Base-by-base conservation (phyloP, 2,888 invertebrate genomes). In the Xestia ashworthii region DNA sequence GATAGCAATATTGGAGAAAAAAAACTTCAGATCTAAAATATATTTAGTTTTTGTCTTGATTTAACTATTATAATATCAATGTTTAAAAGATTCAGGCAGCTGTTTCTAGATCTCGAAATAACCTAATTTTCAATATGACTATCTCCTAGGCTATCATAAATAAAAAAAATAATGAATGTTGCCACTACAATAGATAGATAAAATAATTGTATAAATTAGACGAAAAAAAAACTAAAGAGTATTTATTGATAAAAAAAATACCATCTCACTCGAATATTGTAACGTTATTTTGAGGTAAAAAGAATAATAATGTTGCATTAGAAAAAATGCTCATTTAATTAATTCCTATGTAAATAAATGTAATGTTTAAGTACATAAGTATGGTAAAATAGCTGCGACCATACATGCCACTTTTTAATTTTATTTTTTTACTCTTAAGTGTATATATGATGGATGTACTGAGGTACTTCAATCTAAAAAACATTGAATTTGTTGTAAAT, bases 271-370 rank as follows among this genome's bases (percentile, higher is more conserved):
- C 55, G 83, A 76, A 71, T 81, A 86, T 83, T 83, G 76, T 78
- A 86, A 84, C 73, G 78, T 87, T 88, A 83, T 88, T 88, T 84
- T 84, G 82, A 88, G 71, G 81, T 81, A 80, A 82, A 78, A 83
- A 80, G 64, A 81, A 71, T 66, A 64, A 82, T 78, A 46, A 83
- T 82, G 83, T 85, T 77, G 85, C 89, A 87, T 86, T 83, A 81
- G 64, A 69, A 76, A 65, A 85, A 84, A 87, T 89, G 90, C 89
- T 91, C 91, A 90, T 89, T 87, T 80, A 91, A 93, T 88, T 90
- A 94, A 86, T 88, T 96, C 96, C 96, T 96, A 95, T 96, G 96
- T 96, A 96, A 91, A 96, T 96, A 96, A 91, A 87, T 83, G 71
- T 87, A 89, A 86, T 84, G 70, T 79, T 87, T 92, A 93, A 85